Evolutionary conservation across 2,888 invertebrate species (phyloP).

Genomic region (Mesoligia furuncula): DNA sequence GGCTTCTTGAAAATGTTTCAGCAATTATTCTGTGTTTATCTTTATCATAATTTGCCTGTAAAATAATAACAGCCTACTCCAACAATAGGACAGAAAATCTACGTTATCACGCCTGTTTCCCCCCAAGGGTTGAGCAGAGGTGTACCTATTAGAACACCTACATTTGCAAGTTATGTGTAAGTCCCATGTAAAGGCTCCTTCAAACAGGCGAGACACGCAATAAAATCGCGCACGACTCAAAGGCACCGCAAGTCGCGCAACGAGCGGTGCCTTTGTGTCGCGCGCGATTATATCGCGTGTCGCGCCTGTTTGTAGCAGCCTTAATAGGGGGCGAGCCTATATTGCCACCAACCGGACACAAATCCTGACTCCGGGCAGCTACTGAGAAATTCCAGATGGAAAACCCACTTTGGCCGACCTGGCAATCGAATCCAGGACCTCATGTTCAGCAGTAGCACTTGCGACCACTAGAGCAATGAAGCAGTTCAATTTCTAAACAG

Average conservation of each 20-base stretch:
- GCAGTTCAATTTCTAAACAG: background rate
- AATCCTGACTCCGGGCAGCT: background rate
- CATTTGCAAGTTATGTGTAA: background rate
- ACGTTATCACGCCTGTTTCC: background rate
- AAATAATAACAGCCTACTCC: background rate
- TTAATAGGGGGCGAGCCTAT: background rate
- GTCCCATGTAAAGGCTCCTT: too few relatives aligned
- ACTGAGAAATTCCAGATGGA: background rate
- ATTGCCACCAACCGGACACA: background rate
- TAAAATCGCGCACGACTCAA: too few relatives aligned
- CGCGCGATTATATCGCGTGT: too few relatives aligned
- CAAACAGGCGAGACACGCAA: too few relatives aligned
- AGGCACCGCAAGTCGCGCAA: too few relatives aligned
- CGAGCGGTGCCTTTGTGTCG: too few relatives aligned
- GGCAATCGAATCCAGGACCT: background rate
- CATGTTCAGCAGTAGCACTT: background rate
- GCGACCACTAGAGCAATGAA: background rate
- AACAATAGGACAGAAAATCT: background rate
- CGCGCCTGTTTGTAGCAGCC: too few relatives aligned
- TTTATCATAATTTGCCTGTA: conserved; percentile 17
- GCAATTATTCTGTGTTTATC: conserved; percentile 18
- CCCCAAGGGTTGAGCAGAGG: background rate
- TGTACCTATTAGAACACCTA: background rate
- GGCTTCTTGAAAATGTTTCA: conserved; percentile 12
- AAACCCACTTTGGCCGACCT: background rate